Percentiles rank a stretch among this genome's conserved stretches.
Conservation (phyloP, 2,888 invertebrate genomes). For the Gymnosoma rotundatum region DNA sequence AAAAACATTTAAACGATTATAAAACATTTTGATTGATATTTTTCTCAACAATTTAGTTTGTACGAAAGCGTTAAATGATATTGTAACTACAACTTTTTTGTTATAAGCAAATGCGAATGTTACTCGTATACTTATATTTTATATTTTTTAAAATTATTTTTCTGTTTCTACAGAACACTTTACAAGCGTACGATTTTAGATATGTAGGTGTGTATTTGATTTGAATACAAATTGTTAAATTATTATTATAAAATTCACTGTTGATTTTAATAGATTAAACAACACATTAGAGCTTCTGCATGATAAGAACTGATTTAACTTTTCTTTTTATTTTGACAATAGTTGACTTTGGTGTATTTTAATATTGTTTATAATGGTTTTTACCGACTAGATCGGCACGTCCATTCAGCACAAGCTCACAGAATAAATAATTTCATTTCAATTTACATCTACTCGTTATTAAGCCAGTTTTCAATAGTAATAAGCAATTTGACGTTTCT, state of each 20-base stretch:
- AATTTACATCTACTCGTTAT: neutral
- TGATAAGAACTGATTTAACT: constrained; percentile 13
- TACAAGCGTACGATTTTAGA: too few species aligned
- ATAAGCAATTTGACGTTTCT: neutral
- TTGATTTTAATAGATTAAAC: neutral
- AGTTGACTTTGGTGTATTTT: neutral
- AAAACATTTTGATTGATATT: constrained; percentile 11
- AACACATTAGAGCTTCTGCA: neutral
- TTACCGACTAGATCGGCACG: neutral
- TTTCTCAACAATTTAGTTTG: neutral
- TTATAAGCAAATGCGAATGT: too few species aligned
- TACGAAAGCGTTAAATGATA: neutral
- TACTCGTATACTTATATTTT: too few species aligned
- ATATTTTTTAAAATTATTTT: too few species aligned
- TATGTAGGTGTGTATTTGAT: neutral
- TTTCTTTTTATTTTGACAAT: neutral
- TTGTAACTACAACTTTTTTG: neutral
- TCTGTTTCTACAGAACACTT: too few species aligned
- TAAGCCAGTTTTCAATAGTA: neutral
- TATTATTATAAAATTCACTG: neutral
- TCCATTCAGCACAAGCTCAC: constrained; percentile 12
- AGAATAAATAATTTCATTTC: neutral
- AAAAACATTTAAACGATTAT: neutral
- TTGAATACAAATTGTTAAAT: constrained; percentile 32
- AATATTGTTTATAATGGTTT: neutral